A percentile compares a stretch with the other conserved stretches of the same genome.
These are phyloP conservation scores for Chironomus tentans DNA, from an alignment of 2,888 invertebrate species.

Conservation along the genomic window DNA sequence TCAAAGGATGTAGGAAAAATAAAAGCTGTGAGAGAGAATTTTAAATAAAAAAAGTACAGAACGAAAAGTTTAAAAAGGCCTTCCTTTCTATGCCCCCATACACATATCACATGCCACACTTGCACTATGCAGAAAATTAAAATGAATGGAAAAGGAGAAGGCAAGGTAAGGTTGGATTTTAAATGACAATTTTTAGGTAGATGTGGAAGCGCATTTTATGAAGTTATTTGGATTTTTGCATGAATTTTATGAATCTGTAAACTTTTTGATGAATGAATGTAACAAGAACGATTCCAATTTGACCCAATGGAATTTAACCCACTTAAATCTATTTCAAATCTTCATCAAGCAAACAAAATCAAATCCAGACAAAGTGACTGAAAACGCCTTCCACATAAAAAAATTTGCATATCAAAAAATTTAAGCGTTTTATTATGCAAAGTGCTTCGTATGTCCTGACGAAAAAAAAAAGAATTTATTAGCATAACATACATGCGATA, in stretches of 20 bases:
- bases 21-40: too few relatives aligned
- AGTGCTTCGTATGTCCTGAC: conserved; percentile 20
- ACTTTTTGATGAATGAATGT: too few relatives aligned
- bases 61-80: conserved; percentile 4
- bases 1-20: background rate
- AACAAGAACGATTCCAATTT: too few relatives aligned
- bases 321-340: too few relatives aligned
- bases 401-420: background rate
- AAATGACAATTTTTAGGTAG: too few relatives aligned
- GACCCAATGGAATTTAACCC: too few relatives aligned
- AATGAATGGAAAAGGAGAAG: background rate
- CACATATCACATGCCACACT: background rate
- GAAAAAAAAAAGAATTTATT: conserved; percentile 1
- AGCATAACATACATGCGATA: background rate
- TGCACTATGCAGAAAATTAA: background rate
- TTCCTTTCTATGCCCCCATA: background rate
- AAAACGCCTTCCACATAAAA: background rate
- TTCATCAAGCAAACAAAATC: too few relatives aligned
- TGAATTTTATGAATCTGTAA: too few relatives aligned
- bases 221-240: too few relatives aligned
- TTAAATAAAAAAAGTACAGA: background rate
- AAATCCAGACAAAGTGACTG: background rate
- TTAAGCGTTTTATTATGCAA: conserved; percentile 16
- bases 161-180: too few relatives aligned
- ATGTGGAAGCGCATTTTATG: too few relatives aligned